These are phyloP conservation scores for Heptranchias perlo DNA, from an alignment of 2,113 vertebrate species.

Conservation along the genomic window DNA sequence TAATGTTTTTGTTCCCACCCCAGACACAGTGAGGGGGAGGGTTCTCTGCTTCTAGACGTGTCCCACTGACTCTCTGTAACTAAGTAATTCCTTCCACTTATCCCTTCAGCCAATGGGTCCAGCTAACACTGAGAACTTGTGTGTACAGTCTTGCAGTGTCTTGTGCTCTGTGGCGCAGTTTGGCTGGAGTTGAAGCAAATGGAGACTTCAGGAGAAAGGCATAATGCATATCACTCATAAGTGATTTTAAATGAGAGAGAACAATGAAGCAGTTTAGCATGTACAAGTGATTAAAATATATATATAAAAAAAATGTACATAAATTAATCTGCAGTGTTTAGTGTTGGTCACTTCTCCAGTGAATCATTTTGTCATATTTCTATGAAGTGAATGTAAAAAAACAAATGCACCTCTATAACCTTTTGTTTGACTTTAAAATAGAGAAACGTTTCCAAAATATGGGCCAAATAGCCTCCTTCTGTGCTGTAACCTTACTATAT, in stretches of 20 bases:
- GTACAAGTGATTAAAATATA: neutral
- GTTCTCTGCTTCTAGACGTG: neutral
- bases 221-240: neutral
- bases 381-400: constrained; percentile 19
- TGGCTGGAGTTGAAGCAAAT: neutral
- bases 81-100: neutral
- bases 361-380: neutral
- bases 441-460: neutral
- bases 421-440: neutral
- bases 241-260: neutral
- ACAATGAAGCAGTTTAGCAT: neutral
- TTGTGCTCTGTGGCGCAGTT: neutral
- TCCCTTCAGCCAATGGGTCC: neutral
- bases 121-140: neutral
- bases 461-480: too few species aligned
- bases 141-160: neutral
- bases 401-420: neutral
- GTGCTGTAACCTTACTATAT: too few species aligned
- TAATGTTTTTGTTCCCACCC: neutral
- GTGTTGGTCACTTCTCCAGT: neutral
- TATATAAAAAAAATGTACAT: neutral
- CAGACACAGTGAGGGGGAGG: neutral
- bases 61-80: neutral
- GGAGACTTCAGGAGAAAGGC: neutral
- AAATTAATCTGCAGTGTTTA: neutral